Conservation (phyloP, 2,888 invertebrate species). For the Idaea straminata region DNA sequence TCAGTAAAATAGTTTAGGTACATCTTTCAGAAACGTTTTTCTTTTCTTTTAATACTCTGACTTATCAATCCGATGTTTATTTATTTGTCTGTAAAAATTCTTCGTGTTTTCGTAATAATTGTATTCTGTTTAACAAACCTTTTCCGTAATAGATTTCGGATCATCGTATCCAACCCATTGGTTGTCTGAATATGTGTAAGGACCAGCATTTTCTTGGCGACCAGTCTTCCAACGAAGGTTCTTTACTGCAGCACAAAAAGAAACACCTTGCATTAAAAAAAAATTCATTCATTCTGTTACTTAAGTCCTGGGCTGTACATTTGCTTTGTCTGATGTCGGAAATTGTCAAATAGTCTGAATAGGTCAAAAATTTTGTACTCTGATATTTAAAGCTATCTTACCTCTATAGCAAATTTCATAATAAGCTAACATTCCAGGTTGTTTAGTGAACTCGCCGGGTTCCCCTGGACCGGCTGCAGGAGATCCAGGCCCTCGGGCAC, state of each 20-base stretch:
- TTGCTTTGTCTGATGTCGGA: no score
- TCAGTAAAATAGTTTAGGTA: no score
- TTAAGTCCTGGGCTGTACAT: no score
- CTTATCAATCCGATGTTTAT: no score
- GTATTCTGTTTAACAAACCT: constrained; percentile 65
- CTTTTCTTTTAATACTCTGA: no score
- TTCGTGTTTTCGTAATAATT: no score
- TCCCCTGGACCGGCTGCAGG: constrained; percentile 87
- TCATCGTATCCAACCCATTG: constrained; percentile 97
- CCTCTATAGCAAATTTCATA: constrained; percentile 90
- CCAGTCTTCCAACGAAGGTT: constrained; percentile 84
- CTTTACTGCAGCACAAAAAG: constrained; percentile 67
- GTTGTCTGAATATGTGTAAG: constrained; percentile 87
- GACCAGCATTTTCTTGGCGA: constrained; percentile 82
- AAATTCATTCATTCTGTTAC: no score
- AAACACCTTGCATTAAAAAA: no score
- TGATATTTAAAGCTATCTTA: constrained; percentile 28
- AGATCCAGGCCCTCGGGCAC: constrained; percentile 77
- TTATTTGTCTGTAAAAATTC: no score
- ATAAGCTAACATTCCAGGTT: constrained; percentile 93
- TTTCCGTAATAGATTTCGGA: constrained; percentile 85
- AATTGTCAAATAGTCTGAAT: constrained; percentile 13
- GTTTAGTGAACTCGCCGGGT: constrained; percentile 89
- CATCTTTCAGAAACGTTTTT: no score
- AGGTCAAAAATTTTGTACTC: background rate